A percentile compares a stretch with the other conserved stretches of the same genome.
phyloP scores from a whole-genome alignment of 2,888 invertebrate genomes.

The Lymantria dispar region DNA sequence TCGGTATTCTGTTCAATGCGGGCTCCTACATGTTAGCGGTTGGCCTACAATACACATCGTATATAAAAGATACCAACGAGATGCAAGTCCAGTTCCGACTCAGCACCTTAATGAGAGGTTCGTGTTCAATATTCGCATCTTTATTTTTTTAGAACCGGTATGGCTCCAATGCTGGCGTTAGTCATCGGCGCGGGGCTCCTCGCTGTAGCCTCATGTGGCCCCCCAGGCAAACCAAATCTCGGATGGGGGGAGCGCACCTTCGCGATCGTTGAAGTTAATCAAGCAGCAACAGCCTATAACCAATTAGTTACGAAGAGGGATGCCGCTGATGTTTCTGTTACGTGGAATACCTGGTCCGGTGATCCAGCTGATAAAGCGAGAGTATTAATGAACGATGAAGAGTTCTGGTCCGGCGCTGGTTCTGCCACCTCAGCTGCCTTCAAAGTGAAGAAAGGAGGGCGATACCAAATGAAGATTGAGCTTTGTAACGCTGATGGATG shows the following conservation, averaged over 20 bases:
- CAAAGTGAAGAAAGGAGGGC: slow-evolving; percentile 72
- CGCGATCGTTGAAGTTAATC: slow-evolving; percentile 74
- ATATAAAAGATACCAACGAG: slow-evolving; percentile 70
- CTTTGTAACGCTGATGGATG: slow-evolving; percentile 73
- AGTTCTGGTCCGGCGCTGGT: slow-evolving; percentile 64
- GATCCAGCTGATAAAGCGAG: slow-evolving; percentile 63
- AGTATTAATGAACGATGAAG: slow-evolving; percentile 61
- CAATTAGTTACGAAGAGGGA: slow-evolving; percentile 68
- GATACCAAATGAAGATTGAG: slow-evolving; percentile 70
- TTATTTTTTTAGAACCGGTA: slow-evolving; percentile 68
- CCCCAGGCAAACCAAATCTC: slow-evolving; percentile 68
- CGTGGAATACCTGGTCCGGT: slow-evolving; percentile 76
- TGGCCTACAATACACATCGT: slow-evolving; percentile 71
- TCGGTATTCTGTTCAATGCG: slow-evolving; percentile 56
- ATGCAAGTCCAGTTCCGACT: slow-evolving; percentile 63
- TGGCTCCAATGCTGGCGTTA: slow-evolving; percentile 56
- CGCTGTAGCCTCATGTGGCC: slow-evolving; percentile 49
- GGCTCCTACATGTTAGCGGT: slow-evolving; percentile 70
- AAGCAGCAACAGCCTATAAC: slow-evolving; percentile 76
- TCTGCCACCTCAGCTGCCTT: slow-evolving; percentile 65
- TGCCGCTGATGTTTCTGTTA: slow-evolving; percentile 70
- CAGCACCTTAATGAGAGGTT: slow-evolving; percentile 59
- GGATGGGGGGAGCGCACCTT: slow-evolving; percentile 77
- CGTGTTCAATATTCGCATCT: slow-evolving; percentile 51
- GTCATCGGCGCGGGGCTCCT: slow-evolving; percentile 47